Conservation (phyloP, 2,888 invertebrate species). For the Cheiracanthium punctorium region DNA sequence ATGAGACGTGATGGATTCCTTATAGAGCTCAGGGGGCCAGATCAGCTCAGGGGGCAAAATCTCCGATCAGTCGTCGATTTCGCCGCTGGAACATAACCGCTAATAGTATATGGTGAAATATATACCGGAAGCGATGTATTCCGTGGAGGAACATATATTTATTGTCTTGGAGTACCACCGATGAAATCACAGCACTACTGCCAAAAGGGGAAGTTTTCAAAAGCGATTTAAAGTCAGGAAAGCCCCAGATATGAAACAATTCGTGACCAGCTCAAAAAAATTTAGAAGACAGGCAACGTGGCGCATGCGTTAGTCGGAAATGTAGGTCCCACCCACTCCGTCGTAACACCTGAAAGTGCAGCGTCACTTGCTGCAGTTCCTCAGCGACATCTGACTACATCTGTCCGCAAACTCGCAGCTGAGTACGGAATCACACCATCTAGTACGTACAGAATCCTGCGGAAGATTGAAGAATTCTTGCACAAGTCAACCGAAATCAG, state of each 20-base stretch:
- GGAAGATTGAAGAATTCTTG: too few relatives aligned
- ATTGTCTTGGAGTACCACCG: conserved; percentile 25
- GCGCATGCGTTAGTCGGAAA: not conserved
- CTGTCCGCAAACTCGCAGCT: conserved; percentile 8
- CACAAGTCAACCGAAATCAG: too few relatives aligned
- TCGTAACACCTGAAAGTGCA: conserved; percentile 16
- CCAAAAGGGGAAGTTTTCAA: conserved; percentile 24
- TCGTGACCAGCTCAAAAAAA: conserved; percentile 9
- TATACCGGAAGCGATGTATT: conserved; percentile 6
- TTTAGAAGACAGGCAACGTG: conserved; percentile 6
- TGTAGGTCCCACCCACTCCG: not conserved
- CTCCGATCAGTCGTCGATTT: conserved; percentile 5
- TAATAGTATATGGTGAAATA: conserved; percentile 1
- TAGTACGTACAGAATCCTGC: conserved; percentile 1
- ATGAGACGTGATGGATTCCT: too few relatives aligned
- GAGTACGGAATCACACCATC: conserved; percentile 4
- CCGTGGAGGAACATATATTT: conserved; percentile 9
- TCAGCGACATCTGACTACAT: not conserved
- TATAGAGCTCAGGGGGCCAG: too few relatives aligned
- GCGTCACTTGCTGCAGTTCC: conserved; percentile 2
- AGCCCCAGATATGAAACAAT: conserved; percentile 4
- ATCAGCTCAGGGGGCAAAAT: too few relatives aligned
- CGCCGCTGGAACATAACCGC: not conserved
- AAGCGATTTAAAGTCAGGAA: not conserved
- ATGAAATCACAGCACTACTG: conserved; percentile 24